These are phyloP conservation scores for Hipposideros larvatus DNA, from an alignment of 2,797 vertebrate species.

Conservation along the genomic window DNA sequence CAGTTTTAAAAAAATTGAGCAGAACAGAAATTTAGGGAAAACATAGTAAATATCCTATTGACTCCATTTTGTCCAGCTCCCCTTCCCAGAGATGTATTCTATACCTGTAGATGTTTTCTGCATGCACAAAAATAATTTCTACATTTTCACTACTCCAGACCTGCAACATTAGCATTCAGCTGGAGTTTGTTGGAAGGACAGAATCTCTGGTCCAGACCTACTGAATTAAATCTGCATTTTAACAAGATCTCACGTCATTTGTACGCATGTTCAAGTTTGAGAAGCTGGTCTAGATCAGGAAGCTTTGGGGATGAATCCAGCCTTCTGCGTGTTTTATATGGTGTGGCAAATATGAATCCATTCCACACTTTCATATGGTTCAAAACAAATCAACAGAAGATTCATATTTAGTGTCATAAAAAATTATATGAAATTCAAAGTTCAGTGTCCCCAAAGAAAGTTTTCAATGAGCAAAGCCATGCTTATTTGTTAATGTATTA, in stretches of 20 bases:
- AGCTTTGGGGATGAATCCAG: neutral
- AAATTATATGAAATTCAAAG: conserved; percentile 40
- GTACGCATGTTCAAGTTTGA: neutral
- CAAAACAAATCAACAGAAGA: conserved; percentile 41
- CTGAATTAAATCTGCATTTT: neutral
- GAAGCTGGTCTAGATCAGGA: neutral
- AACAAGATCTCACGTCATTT: neutral
- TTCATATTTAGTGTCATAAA: conserved; percentile 41
- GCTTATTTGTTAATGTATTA: neutral
- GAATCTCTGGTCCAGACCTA: neutral
- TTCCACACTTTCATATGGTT: conserved; percentile 24
- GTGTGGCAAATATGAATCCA: neutral
- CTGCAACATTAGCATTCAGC: neutral
- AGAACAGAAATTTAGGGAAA: conserved; percentile 5
- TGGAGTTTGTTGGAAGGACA: neutral
- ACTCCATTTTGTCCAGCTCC: neutral
- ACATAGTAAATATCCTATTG: neutral
- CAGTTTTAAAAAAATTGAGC: neutral
- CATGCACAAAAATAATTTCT: neutral
- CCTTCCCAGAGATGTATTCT: neutral
- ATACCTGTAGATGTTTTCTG: neutral
- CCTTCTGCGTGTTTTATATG: neutral
- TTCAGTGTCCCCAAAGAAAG: neutral
- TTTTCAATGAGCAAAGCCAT: neutral
- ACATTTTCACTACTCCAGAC: neutral